Base-by-base conservation (phyloP, 2,888 invertebrate genomes). In the Thera obeliscata region DNA sequence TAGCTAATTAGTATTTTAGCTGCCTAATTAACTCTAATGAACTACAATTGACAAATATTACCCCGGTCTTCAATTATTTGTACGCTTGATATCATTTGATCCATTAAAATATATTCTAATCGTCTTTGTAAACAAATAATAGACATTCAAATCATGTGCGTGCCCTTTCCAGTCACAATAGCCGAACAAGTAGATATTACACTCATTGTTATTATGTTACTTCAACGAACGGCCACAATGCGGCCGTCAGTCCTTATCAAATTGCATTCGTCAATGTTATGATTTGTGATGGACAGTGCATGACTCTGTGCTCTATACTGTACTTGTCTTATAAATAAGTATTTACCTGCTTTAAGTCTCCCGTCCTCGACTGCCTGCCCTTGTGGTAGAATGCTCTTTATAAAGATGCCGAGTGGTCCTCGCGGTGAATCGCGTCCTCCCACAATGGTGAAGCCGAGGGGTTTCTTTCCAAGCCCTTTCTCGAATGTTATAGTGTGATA, bases 371-470 rank as follows among this genome's bases (percentile, higher is more conserved):
- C 95, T 52, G 98, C 97, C 85, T 97, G 96, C 54, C 98, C 98
- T 84, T 95, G 95, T 56, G 96, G 95, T 78, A 97, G 95, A 76
- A 98, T 97, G 81, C 97, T 97, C 87, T 97, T 97, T 76, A 98
- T 96, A 87, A 97, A 97, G 84, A 98, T 97, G 56, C 97, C 97
- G 83, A 97, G 95, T 71, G 96, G 96, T 66, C 97, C 97, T 84
- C 96, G 95, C 2, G 97, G 97, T 48, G 97, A 97, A 85, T 98
- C 98, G 67, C 96, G 94, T 57, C 98, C 98, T 54, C 98, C 98
- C 2, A 98, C 98, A 76, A 98, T 97, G 9, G 97, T 97, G 85
- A 98, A 98, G n/a, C 98, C 98, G 46, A 98, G 94, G 0, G 97
- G 96, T 87, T 97, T 97, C 83, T 96, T 97, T 2, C 97, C 96